Evolutionary conservation across 2,797 vertebrate genomes (phyloP).

Genomic region (Poecilia gillii): DNA sequence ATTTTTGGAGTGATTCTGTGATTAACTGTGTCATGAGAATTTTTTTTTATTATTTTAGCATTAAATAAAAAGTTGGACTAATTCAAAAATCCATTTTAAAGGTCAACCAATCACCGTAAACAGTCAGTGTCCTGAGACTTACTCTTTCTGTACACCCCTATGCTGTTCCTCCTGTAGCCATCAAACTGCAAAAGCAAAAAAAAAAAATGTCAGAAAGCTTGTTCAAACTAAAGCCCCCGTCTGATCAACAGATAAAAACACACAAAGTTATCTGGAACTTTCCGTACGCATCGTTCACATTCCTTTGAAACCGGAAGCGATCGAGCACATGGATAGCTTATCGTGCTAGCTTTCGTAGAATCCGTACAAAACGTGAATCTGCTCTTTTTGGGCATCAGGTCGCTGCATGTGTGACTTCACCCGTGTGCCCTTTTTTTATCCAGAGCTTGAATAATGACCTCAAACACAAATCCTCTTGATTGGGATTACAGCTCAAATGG

Average conservation of each 20-base stretch:
- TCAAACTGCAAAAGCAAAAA: constrained; percentile 66
- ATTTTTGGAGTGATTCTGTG: constrained; percentile 25
- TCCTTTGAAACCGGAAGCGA: neutral
- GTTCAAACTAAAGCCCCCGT: neutral
- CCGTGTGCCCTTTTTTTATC: constrained; percentile 23
- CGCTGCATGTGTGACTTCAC: constrained; percentile 9
- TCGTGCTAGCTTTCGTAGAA: neutral
- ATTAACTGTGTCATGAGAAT: neutral
- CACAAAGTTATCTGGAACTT: constrained; percentile 23
- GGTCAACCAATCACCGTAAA: constrained; percentile 3
- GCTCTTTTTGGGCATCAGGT: constrained; percentile 3
- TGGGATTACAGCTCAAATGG: constrained; percentile 70
- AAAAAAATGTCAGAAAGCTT: neutral
- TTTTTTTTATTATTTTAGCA: neutral
- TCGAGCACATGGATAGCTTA: constrained; percentile 2
- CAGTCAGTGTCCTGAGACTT: constrained; percentile 56
- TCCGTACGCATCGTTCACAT: constrained; percentile 33
- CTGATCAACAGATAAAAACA: constrained; percentile 11
- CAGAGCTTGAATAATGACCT: constrained; percentile 61
- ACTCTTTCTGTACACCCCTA: constrained; percentile 80
- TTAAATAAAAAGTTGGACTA: neutral
- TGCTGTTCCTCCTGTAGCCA: constrained; percentile 78
- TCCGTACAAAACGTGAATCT: constrained; percentile 20
- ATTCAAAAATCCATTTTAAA: neutral
- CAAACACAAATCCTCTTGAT: constrained; percentile 72